These are phyloP conservation scores for Prunella fulvescens DNA, from an alignment of 2,113 vertebrate species.

Conservation along the genomic window DNA sequence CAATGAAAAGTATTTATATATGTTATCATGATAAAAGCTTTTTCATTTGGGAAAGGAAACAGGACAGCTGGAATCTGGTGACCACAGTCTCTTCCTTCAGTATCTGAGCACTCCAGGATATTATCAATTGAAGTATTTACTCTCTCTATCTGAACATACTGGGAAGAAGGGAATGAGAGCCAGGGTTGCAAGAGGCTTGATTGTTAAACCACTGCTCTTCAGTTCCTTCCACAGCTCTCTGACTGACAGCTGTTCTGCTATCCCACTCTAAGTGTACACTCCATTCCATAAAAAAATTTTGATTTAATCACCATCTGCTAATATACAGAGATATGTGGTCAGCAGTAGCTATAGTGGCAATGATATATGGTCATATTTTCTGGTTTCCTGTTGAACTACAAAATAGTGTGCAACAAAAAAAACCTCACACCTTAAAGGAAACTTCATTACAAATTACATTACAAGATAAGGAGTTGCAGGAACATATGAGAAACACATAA, in stretches of 20 bases:
- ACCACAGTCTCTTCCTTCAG: not conserved
- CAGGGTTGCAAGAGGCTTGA: not conserved
- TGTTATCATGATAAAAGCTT: not conserved
- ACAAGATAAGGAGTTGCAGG: not conserved
- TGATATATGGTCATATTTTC: not conserved
- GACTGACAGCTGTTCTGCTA: not conserved
- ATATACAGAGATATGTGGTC: not conserved
- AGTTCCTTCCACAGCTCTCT: not conserved
- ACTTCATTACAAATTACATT: not conserved
- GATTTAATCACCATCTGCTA: not conserved
- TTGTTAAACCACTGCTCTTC: not conserved
- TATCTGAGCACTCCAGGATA: not conserved
- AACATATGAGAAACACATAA: not conserved
- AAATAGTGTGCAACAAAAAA: not conserved
- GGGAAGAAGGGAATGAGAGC: not conserved
- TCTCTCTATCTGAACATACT: not conserved
- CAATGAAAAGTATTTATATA: not conserved
- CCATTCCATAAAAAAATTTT: not conserved
- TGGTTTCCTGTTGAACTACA: not conserved
- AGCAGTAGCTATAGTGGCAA: not conserved
- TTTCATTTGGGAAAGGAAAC: not conserved
- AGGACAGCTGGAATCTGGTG: constrained; percentile 2
- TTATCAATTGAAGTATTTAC: not conserved
- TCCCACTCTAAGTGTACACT: not conserved
- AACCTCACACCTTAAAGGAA: not conserved